These are phyloP conservation scores for Acrobasis consociella DNA, from an alignment of 2,888 invertebrate species.

Conservation along the genomic window DNA sequence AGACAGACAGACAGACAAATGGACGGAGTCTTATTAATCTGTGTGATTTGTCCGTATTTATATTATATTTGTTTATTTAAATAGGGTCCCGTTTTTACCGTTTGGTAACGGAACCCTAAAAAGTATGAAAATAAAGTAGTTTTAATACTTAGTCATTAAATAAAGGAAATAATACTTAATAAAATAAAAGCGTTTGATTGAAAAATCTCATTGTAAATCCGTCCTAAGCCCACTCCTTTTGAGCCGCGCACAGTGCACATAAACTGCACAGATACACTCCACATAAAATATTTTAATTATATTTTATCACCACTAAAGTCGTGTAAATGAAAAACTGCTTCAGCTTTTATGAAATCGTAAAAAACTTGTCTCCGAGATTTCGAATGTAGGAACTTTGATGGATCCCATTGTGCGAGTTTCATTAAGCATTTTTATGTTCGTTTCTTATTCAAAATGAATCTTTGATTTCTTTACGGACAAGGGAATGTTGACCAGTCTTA, in stretches of 20 bases:
- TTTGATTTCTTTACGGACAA: slow-evolving; percentile 28
- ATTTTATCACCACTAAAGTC: slow-evolving; percentile 80
- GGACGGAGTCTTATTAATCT: no score
- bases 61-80: no score
- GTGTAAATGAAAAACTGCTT: slow-evolving; percentile 82
- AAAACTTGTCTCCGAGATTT: slow-evolving; percentile 74
- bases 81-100: no score
- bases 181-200: no score
- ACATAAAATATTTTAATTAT: slow-evolving; percentile 83
- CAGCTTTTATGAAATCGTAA: slow-evolving; percentile 79
- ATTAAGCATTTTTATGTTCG: slow-evolving; percentile 55
- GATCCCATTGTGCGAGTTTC: slow-evolving; percentile 71
- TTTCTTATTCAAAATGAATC: slow-evolving; percentile 35
- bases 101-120: no score
- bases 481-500: slow-evolving; percentile 6
- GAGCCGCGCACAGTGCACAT: slow-evolving; percentile 51
- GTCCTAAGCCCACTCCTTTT: slow-evolving; percentile 55
- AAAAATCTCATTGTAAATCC: slow-evolving; percentile 38
- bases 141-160: no score
- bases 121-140: no score
- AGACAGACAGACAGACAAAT: no score
- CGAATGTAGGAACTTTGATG: slow-evolving; percentile 63
- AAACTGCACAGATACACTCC: slow-evolving; percentile 71
- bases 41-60: no score
- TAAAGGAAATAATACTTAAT: no score